Percentiles rank a stretch among this genome's conserved stretches.
These are phyloP conservation scores for Cheilosia urbana DNA, from an alignment of 2,888 invertebrate genomes.

Conservation along the genomic window DNA sequence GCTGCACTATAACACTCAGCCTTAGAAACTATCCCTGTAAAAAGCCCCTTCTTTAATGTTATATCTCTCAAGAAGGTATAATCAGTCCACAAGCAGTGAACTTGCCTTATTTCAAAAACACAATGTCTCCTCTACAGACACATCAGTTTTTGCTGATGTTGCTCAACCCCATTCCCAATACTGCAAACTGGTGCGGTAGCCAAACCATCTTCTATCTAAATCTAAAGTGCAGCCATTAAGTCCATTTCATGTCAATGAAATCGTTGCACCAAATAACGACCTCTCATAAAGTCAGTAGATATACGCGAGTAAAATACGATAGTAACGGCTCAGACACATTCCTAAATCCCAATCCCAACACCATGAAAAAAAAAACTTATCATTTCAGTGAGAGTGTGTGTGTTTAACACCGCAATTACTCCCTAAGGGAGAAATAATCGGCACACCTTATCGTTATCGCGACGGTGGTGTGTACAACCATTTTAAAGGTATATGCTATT, in stretches of 20 bases:
- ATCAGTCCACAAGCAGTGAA: no score
- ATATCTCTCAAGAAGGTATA: no score
- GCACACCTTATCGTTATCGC: slow-evolving; percentile 45
- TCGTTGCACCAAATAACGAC: slow-evolving; percentile 45
- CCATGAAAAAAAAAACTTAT: slow-evolving; percentile 21
- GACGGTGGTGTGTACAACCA: neutral
- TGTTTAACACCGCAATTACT: slow-evolving; percentile 38
- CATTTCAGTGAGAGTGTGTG: neutral
- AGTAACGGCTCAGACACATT: slow-evolving; percentile 18
- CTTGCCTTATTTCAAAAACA: no score
- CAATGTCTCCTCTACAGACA: neutral
- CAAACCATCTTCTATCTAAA: neutral
- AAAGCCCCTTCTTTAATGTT: no score
- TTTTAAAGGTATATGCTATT: slow-evolving; percentile 17
- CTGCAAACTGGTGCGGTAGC: neutral
- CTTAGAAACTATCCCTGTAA: no score
- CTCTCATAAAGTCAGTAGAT: slow-evolving; percentile 20
- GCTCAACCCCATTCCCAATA: neutral
- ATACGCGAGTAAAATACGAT: neutral
- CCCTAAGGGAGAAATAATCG: slow-evolving; percentile 42
- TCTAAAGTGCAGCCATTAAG: slow-evolving; percentile 36
- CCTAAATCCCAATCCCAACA: slow-evolving; percentile 35
- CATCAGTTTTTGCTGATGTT: neutral
- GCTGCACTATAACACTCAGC: no score
- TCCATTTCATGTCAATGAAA: slow-evolving; percentile 17